A percentile compares a stretch with the other conserved stretches of the same genome.
phyloP scores from a whole-genome alignment of 2,888 invertebrate genomes.

The Notodonta ziczac region DNA sequence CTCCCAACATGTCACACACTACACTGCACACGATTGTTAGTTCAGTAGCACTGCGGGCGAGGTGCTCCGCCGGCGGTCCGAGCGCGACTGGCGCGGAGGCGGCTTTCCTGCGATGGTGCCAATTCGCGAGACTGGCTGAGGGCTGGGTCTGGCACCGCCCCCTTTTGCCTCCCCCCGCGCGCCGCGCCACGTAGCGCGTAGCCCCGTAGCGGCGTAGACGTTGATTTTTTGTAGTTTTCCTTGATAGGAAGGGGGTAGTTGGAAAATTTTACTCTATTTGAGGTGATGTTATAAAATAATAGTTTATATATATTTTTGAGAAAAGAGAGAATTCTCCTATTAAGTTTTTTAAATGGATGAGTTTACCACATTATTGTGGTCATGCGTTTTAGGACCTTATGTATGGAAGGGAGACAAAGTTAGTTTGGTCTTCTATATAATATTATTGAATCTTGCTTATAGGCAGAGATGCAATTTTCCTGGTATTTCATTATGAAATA shows the following conservation, averaged over 20 bases:
- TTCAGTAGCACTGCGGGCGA: slow-evolving; percentile 45
- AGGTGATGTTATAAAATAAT: too few relatives aligned
- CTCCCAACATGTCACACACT: slow-evolving; percentile 73
- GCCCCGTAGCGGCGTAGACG: slow-evolving; percentile 46
- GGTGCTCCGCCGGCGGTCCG: slow-evolving; percentile 48
- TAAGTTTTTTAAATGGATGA: too few relatives aligned
- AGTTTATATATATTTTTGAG: too few relatives aligned
- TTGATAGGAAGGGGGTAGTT: slow-evolving; percentile 8
- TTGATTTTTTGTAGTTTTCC: slow-evolving; percentile 21
- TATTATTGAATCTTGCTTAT: too few relatives aligned
- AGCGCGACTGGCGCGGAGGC: slow-evolving; percentile 60
- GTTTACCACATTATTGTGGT: too few relatives aligned
- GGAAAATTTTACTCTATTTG: slow-evolving; percentile 1
- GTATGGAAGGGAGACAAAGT: too few relatives aligned
- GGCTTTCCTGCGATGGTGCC: slow-evolving; percentile 47
- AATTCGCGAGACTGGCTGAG: slow-evolving; percentile 52
- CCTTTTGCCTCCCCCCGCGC: slow-evolving; percentile 39
- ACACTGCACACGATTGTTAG: slow-evolving; percentile 46
- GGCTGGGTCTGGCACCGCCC: slow-evolving; percentile 59
- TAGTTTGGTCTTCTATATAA: too few relatives aligned
- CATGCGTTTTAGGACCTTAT: too few relatives aligned
- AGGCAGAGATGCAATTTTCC: too few relatives aligned
- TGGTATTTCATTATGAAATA: too few relatives aligned
- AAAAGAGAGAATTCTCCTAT: too few relatives aligned
- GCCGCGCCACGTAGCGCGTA: slow-evolving; percentile 44